Percentiles rank a stretch among this genome's conserved stretches.
phyloP scores from a whole-genome alignment of 2,113 vertebrate genomes.

The Bos taurus region DNA sequence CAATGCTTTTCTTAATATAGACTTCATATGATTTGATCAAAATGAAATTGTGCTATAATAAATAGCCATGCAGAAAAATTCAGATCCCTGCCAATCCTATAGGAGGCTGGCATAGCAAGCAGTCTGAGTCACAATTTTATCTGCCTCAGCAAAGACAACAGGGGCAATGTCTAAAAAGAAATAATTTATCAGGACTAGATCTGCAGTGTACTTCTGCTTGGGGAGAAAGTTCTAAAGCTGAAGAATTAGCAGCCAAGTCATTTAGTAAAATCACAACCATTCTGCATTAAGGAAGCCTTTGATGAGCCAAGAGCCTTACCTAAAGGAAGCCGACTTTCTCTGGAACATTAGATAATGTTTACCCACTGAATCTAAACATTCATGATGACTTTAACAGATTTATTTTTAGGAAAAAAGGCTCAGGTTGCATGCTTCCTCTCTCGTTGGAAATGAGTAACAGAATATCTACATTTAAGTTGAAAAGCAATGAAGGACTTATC shows the following conservation, averaged over 20 bases:
- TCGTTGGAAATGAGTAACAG: not conserved
- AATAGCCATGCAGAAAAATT: constrained; percentile 23
- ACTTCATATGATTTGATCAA: constrained; percentile 25
- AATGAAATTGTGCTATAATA: constrained; percentile 34
- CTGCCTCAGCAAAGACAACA: not conserved
- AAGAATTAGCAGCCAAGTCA: not conserved
- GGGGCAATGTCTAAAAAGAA: not conserved
- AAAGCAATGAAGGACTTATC: not conserved
- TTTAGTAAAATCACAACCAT: not conserved
- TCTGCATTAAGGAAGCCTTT: not conserved
- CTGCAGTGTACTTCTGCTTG: not conserved
- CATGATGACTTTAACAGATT: not conserved
- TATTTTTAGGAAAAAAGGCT: not conserved
- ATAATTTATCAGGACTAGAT: not conserved
- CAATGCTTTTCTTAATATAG: constrained; percentile 1
- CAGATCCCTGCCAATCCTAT: not conserved
- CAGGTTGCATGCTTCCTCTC: not conserved
- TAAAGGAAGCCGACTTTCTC: not conserved
- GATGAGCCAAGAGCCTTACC: not conserved
- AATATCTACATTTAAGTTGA: not conserved
- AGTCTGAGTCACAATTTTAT: constrained; percentile 5
- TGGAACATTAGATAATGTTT: not conserved
- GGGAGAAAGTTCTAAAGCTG: not conserved
- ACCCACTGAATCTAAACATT: not conserved
- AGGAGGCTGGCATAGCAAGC: not conserved